Evolutionary conservation across 2,797 vertebrate genomes (phyloP).

Genomic region (Leptodactylus fallax): DNA sequence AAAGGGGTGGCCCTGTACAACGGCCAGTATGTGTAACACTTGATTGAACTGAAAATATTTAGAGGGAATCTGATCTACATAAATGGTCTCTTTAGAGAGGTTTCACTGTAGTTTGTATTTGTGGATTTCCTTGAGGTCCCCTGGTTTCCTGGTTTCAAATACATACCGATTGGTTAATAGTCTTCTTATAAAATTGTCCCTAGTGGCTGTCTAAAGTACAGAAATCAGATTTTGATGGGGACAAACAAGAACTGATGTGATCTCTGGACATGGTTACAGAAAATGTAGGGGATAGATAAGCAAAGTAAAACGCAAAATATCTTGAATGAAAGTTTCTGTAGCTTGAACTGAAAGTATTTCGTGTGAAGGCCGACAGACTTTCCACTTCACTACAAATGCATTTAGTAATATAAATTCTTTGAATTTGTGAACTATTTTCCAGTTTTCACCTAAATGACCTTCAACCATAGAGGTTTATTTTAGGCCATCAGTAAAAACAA

Average conservation of each 20-base stretch:
- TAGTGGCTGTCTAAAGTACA: neutral
- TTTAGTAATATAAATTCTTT: slow-evolving; percentile 14
- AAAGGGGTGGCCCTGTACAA: too few species aligned
- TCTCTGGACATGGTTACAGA: neutral
- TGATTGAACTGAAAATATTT: too few species aligned
- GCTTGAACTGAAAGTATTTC: slow-evolving; percentile 5
- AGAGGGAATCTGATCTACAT: too few species aligned
- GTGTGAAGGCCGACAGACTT: slow-evolving; percentile 11
- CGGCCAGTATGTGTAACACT: too few species aligned
- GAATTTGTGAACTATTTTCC: slow-evolving; percentile 29
- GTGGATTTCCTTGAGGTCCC: too few species aligned
- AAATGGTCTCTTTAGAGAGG: too few species aligned
- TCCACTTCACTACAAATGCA: slow-evolving; percentile 11
- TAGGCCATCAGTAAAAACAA: slow-evolving; percentile 8
- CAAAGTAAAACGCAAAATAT: neutral
- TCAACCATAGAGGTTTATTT: neutral
- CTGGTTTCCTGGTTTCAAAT: too few species aligned
- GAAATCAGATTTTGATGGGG: neutral
- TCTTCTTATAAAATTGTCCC: too few species aligned
- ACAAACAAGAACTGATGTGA: neutral
- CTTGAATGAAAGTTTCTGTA: slow-evolving; percentile 7
- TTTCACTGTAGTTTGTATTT: too few species aligned
- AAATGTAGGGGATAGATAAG: neutral
- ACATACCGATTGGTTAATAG: too few species aligned
- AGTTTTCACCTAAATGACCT: neutral